Evolutionary conservation across 1,140 invertebrate species (phyloP).

Genomic region (Thereuonema tuberculata): DNA sequence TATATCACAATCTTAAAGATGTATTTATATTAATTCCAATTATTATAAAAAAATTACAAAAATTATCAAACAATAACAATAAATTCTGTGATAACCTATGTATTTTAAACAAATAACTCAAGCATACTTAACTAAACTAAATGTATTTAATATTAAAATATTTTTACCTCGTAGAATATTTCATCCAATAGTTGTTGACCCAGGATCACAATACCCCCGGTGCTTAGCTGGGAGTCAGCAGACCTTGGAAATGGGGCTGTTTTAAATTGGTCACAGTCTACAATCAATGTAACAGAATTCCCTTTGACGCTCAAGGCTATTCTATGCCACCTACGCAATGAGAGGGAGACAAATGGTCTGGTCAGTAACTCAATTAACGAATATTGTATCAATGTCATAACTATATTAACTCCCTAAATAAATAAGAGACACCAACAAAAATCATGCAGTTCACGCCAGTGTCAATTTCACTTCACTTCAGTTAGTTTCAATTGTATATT

Average conservation of each 20-base stretch:
- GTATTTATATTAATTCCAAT: no score
- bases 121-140: no score
- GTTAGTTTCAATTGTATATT: no score
- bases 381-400: not conserved
- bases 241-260: slow-evolving; percentile 43
- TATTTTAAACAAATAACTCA: no score
- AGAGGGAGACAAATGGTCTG: no score
- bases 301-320: slow-evolving; percentile 62
- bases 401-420: not conserved
- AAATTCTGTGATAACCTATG: no score
- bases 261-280: slow-evolving; percentile 47
- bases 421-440: not conserved
- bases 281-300: slow-evolving; percentile 51
- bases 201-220: slow-evolving; percentile 52
- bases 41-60: slow-evolving; percentile 9
- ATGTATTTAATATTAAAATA: not conserved
- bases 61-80: no score
- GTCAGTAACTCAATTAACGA: no score
- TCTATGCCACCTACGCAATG: slow-evolving; percentile 65
- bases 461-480: no score
- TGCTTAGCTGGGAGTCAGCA: slow-evolving; percentile 36
- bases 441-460: no score
- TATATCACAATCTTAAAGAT: no score
- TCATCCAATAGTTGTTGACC: slow-evolving; percentile 53
- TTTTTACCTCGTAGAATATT: slow-evolving; percentile 43